These are phyloP conservation scores for Eurytemora carolleeae DNA, from an alignment of 1,140 invertebrate genomes.

Conservation along the genomic window DNA sequence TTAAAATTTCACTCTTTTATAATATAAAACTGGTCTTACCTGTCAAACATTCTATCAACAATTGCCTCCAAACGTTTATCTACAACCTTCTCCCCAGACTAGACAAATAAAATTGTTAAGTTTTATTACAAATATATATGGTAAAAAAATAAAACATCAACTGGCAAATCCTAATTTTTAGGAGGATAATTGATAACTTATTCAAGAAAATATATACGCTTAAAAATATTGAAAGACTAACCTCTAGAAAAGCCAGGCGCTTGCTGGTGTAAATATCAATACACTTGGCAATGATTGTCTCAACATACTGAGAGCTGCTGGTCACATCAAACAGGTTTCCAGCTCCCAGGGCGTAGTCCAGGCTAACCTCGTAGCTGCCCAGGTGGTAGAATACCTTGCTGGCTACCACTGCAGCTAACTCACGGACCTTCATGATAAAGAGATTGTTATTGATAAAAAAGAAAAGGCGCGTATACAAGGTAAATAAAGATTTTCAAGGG, in stretches of 20 bases:
- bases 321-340: constrained; percentile 85
- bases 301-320: constrained; percentile 77
- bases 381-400: constrained; percentile 98
- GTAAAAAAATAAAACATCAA: too few species aligned
- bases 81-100: constrained; percentile 42
- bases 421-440: constrained; percentile 48
- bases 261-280: constrained; percentile 9
- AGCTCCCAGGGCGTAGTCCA: constrained; percentile 80
- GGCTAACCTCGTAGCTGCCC: constrained; percentile 82
- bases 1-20: too few species aligned
- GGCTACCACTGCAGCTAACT: constrained; percentile 84
- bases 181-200: too few species aligned
- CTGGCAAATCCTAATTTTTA: too few species aligned
- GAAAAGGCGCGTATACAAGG: too few species aligned
- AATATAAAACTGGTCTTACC: too few species aligned
- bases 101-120: background rate
- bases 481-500: too few species aligned
- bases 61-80: constrained; percentile 53
- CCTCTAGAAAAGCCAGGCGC: background rate
- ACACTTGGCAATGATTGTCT: constrained; percentile 54
- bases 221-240: too few species aligned
- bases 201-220: too few species aligned
- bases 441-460: constrained; percentile 68
- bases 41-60: constrained; percentile 37
- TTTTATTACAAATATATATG: too few species aligned